Evolutionary conservation across 2,888 invertebrate species (phyloP).

Genomic region (Drosophila aldrichi): DNA sequence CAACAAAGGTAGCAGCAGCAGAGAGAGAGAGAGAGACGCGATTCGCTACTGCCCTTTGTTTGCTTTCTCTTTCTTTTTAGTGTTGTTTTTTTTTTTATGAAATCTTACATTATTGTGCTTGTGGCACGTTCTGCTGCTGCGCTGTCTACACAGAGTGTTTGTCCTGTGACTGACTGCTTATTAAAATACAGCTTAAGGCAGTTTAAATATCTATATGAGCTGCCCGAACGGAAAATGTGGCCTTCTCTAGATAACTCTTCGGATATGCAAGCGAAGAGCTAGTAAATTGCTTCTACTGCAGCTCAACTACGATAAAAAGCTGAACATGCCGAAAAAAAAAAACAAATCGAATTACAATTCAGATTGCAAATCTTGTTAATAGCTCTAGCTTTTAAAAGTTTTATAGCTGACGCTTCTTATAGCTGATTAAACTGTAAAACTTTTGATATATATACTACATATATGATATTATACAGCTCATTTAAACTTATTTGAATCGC

Average conservation of each 20-base stretch:
- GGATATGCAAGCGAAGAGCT: conserved; percentile 22
- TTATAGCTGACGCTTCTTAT: neutral
- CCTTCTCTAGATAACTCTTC: neutral
- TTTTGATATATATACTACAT: too few species aligned
- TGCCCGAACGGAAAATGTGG: neutral
- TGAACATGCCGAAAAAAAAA: neutral
- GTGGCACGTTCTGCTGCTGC: conserved; percentile 63
- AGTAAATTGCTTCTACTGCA: neutral
- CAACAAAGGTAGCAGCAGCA: conserved; percentile 36
- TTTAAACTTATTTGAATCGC: neutral
- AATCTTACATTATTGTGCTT: conserved; percentile 66
- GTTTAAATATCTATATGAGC: conserved; percentile 39
- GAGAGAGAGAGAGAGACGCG: neutral
- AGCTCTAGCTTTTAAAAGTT: neutral
- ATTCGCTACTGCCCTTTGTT: conserved; percentile 35
- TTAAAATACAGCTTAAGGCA: conserved; percentile 65
- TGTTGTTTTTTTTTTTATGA: conserved; percentile 46
- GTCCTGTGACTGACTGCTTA: conserved; percentile 56
- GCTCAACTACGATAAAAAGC: neutral
- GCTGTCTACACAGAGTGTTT: neutral
- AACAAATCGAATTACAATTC: neutral
- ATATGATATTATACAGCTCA: too few species aligned
- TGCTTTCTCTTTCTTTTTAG: conserved; percentile 28
- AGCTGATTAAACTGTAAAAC: neutral
- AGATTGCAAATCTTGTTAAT: neutral